Evolutionary conservation across 2,113 vertebrate genomes (phyloP).

Genomic region (Acanthisitta chloris): DNA sequence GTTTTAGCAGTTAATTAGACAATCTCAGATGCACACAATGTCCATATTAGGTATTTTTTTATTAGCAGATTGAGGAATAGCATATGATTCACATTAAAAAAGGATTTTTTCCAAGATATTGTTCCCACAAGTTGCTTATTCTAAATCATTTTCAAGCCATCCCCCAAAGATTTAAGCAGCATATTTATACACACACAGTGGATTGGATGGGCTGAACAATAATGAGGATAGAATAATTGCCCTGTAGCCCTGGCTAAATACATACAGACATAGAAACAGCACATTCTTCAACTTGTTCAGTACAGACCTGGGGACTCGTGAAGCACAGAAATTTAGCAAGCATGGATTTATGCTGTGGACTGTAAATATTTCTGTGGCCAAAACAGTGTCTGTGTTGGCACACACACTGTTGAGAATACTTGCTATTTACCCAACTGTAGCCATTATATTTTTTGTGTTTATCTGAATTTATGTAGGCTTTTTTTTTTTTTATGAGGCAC

Average conservation of each 20-base stretch:
- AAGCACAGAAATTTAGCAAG: neutral
- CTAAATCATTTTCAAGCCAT: neutral
- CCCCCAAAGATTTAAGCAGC: neutral
- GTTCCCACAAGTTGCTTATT: neutral
- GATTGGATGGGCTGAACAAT: neutral
- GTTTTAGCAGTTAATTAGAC: slow-evolving; percentile 39
- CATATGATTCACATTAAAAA: neutral
- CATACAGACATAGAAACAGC: neutral
- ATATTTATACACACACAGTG: neutral
- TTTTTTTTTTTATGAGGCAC: neutral
- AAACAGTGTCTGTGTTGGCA: neutral
- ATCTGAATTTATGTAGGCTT: neutral
- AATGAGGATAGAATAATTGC: neutral
- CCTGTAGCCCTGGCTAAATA: neutral
- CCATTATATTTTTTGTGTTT: neutral
- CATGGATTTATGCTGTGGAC: neutral
- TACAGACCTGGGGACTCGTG: neutral
- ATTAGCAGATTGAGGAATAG: slow-evolving; percentile 20
- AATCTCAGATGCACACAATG: neutral
- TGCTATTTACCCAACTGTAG: neutral
- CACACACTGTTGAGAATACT: neutral
- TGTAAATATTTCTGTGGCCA: slow-evolving; percentile 5
- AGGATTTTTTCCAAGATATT: slow-evolving; percentile 9
- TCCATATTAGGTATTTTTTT: slow-evolving; percentile 29
- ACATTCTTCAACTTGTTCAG: neutral